A percentile compares a stretch with the other conserved stretches of the same genome.
phyloP scores from a whole-genome alignment of 2,888 invertebrate genomes.

The Allacma fusca region DNA sequence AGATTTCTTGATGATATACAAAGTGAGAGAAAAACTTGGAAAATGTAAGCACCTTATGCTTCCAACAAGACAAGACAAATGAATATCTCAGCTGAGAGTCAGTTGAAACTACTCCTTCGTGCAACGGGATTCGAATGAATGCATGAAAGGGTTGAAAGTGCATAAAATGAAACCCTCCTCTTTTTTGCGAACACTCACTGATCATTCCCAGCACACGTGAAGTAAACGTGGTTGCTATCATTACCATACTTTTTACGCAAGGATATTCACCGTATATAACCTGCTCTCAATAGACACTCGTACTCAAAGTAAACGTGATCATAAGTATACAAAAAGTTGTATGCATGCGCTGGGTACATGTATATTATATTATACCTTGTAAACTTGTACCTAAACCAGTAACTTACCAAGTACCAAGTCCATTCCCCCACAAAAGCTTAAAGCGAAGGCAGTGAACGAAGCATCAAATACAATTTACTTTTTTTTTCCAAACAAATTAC shows the following conservation, averaged over 20 bases:
- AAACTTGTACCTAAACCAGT: no score
- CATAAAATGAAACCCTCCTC: not conserved
- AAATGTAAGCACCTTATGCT: not conserved
- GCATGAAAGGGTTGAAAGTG: conserved; percentile 19
- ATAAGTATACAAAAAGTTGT: no score
- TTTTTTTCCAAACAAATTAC: no score
- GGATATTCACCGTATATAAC: not conserved
- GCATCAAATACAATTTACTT: no score
- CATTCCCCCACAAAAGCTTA: no score
- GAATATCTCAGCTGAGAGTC: not conserved
- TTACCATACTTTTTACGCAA: conserved; percentile 3
- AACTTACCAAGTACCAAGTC: no score
- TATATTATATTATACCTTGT: no score
- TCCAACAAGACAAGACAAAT: not conserved
- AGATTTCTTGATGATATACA: not conserved
- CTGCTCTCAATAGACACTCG: not conserved
- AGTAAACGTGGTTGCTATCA: not conserved
- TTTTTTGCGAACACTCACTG: conserved; percentile 27
- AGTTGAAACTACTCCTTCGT: conserved; percentile 1
- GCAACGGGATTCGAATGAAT: conserved; percentile 13
- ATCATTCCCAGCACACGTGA: conserved; percentile 1
- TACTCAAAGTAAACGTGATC: not conserved
- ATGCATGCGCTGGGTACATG: no score
- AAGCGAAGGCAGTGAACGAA: no score
- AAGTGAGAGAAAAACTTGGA: not conserved